Evolutionary conservation across 2,113 vertebrate genomes (phyloP).

Genomic region (Myotis yumanensis): DNA sequence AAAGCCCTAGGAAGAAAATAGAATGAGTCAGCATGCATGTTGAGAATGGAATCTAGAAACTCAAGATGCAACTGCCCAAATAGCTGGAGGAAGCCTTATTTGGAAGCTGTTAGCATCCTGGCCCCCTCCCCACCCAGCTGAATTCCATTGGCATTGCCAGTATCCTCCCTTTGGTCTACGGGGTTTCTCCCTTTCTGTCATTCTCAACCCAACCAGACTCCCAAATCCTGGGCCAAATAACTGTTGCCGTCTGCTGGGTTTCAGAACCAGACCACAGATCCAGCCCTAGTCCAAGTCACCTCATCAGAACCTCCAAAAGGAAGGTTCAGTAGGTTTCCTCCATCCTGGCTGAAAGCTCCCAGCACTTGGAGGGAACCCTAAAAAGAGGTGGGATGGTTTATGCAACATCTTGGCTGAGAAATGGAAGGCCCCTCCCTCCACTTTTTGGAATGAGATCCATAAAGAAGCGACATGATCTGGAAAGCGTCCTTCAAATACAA

Average conservation of each 20-base stretch:
- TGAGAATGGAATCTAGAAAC: conserved; percentile 54
- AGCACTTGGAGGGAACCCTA: neutral
- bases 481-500: neutral
- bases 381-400: neutral
- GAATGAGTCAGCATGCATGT: conserved; percentile 33
- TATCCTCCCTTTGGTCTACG: neutral
- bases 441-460: neutral
- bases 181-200: conserved; percentile 1
- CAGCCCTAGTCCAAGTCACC: neutral
- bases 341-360: neutral
- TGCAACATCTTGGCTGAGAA: neutral
- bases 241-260: neutral
- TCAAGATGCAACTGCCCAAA: neutral
- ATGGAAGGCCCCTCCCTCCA: neutral
- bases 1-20: conserved; percentile 34
- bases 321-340: neutral
- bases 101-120: neutral
- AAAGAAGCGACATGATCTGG: neutral
- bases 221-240: neutral
- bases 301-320: neutral
- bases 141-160: neutral
- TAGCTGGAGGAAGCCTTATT: neutral
- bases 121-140: neutral
- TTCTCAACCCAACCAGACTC: neutral
- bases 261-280: neutral